Base-by-base conservation (phyloP, 1,140 invertebrate genomes). In the Tetragnatha versicolor region DNA sequence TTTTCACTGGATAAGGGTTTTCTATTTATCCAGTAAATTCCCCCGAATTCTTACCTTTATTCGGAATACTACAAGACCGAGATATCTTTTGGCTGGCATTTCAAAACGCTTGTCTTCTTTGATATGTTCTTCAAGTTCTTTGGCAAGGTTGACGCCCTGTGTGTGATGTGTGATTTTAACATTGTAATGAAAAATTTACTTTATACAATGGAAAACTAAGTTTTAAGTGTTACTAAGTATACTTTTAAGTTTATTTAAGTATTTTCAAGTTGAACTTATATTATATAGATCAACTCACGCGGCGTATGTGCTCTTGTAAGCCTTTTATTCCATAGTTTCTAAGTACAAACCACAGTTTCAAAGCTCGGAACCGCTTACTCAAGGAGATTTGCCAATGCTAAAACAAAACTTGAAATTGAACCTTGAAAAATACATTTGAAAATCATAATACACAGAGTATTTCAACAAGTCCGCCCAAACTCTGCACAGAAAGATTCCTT, bases 381-480 rank as follows among this genome's bases (percentile, higher is more conserved):
- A 99, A 85, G 0, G 97, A 95, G 72, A 99, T 98, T 84, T 98
- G 96, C 98, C 97, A 99, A 84, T 99, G 97, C 94, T 97, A 83
- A 49, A n/a, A n/a, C n/a, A n/a, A n/a, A n/a, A n/a, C n/a, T n/a
- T n/a, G n/a, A n/a, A n/a, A n/a, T n/a, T n/a, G n/a, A 47, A 47
- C 12, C 42, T 3, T 47, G 20, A 47, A 47, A 3, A 47, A 47
- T 47, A 47, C 20, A 12, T 47, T 47, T 47, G 12, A 17, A 47
- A 3, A 3, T 47, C 12, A 20, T 47, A 47, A 17, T 47, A 47
- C 12, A 47, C 12, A 47, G 12, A 47, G 2, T 47, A 3, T 47
- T 47, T 47, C 12, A 47, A 17, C 42, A 47, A 20, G 12, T 47
- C 20, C 20, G 42, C 42, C n/a, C n/a, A n/a, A n/a, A n/a, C n/a